Base-by-base conservation (phyloP, 35 echinoderm and acorn worm species). In the Heliocidaris tuberculata region DNA sequence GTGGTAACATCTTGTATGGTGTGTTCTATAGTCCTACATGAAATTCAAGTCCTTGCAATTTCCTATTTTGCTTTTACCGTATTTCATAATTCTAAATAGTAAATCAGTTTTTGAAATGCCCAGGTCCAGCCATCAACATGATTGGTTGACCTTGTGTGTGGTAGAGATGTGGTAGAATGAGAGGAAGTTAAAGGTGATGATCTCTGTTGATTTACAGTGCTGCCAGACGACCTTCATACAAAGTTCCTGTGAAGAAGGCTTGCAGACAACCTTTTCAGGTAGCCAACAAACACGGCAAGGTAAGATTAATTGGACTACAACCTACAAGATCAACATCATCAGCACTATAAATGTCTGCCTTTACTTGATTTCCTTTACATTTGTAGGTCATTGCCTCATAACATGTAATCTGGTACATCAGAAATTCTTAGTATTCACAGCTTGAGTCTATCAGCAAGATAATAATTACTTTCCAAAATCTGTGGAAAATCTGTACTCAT, bases 231-330 rank as follows among this genome's bases (percentile, higher is more conserved):
- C 97, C 97, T 88, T 96, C 95, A 48, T 97, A 89, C 71, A 96
- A 96, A 86, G 92, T 97, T 93, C 97, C 94, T 60, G 95, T 94
- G 13, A 97, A 97, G 86, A 96, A 96, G 60, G 97, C 95, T 24
- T 96, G 90, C 92, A 93, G 94, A 95, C 95, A 94, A 48, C 97
- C 97, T 29, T 29, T 95, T 30, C 88, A 95, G 92, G 86, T 96
- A 85, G 86, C 94, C 47, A 96, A 96, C 86, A 97, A 94, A 48
- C 94, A 94, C 85, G 95, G 92, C 29, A 94, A 95, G 96, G 96
- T 97, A 86, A 78, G 15, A 92, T 24, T 70, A 52, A 85, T 93
- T 19, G 30, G 93, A 60, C 65, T 32, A 16, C 24, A 32, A 35
- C 54, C 48, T 32, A 8, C 49, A 47, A 86, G 29, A 29, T 86